phyloP scores from a whole-genome alignment of 1,140 invertebrate genomes.

The Pemphigus obesinymphae region DNA sequence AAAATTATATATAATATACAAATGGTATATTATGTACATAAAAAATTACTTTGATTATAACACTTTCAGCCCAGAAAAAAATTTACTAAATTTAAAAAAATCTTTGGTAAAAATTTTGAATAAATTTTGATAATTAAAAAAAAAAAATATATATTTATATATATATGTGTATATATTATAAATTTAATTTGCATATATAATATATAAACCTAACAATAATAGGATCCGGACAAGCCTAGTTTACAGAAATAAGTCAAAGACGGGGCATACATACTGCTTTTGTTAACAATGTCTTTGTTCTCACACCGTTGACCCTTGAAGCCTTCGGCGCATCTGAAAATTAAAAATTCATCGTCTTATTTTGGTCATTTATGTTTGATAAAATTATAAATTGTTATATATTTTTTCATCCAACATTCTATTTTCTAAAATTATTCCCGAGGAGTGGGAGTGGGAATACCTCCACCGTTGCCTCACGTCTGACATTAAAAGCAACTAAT shows the following conservation, averaged over 20 bases:
- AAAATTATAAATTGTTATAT: too few species aligned
- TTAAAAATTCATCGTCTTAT: neutral
- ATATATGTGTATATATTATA: conserved; percentile 25
- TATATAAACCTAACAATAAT: conserved; percentile 53
- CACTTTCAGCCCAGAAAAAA: conserved; percentile 20
- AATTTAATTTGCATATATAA: conserved; percentile 32
- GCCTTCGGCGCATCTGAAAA: conserved; percentile 75
- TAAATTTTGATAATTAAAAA: conserved; percentile 36
- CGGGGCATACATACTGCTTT: conserved; percentile 61
- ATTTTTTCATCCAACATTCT: too few species aligned
- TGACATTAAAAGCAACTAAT: too few species aligned
- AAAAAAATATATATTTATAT: conserved; percentile 17
- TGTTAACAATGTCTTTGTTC: conserved; percentile 67
- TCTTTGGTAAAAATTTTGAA: conserved; percentile 41
- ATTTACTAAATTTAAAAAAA: conserved; percentile 32
- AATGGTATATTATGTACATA: conserved; percentile 32
- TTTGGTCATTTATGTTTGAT: too few species aligned
- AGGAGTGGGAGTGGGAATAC: too few species aligned
- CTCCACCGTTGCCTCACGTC: too few species aligned
- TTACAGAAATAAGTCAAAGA: conserved; percentile 57
- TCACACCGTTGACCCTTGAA: conserved; percentile 78
- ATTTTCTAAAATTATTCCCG: too few species aligned
- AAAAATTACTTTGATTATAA: conserved; percentile 39
- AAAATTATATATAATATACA: conserved; percentile 34
- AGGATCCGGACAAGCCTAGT: conserved; percentile 58